A percentile compares a stretch with the other conserved stretches of the same genome.
phyloP scores from a whole-genome alignment of 2,888 invertebrate species.

The Metacarcinus magister region DNA sequence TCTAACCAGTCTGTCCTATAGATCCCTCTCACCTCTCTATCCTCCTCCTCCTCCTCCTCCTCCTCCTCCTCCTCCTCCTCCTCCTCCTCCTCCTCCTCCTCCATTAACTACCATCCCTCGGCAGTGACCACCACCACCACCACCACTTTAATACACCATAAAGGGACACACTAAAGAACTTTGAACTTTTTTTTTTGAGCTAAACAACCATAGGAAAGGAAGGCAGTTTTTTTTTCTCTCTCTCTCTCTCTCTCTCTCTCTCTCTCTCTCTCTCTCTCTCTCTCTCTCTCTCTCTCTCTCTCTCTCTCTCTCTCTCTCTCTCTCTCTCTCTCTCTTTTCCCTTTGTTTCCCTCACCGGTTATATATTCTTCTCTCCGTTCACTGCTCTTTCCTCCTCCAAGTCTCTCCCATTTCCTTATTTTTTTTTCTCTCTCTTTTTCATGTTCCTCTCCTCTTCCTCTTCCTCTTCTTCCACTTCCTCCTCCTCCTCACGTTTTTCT shows the following conservation, averaged over 20 bases:
- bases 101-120: neutral
- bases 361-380: neutral
- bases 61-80: constrained; percentile 16
- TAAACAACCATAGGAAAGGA: constrained; percentile 16
- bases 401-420: too few species aligned
- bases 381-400: neutral
- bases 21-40: neutral
- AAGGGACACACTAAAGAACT: neutral
- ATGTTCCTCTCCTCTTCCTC: neutral
- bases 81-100: constrained; percentile 39
- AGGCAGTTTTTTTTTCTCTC: neutral
- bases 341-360: neutral
- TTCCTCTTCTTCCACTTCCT: neutral
- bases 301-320: neutral
- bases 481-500: neutral
- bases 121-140: too few species aligned
- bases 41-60: constrained; percentile 19
- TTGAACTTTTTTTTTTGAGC: neutral
- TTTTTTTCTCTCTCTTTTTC: neutral
- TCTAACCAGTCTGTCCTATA: neutral
- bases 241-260: constrained; percentile 13
- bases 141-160: neutral
- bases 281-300: neutral
- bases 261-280: constrained; percentile 34
- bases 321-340: neutral